Evolutionary conservation across 2,888 invertebrate genomes (phyloP).

Genomic region (Synanthedon andrenaeformis): DNA sequence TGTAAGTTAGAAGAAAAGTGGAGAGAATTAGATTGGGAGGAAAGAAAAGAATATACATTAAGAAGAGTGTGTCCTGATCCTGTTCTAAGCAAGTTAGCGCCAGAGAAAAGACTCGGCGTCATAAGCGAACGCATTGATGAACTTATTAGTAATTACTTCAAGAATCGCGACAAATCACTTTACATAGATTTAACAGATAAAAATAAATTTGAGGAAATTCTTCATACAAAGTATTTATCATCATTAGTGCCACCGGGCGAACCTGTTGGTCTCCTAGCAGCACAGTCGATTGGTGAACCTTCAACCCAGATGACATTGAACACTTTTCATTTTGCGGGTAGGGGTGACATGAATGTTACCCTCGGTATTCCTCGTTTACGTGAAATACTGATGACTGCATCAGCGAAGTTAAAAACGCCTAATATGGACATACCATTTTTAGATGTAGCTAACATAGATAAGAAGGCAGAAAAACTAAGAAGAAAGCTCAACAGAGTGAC

Average conservation of each 20-base stretch:
- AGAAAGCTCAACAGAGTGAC: conserved; percentile 82
- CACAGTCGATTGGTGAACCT: conserved; percentile 98
- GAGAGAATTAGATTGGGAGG: conserved; percentile 72
- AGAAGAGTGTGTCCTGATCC: conserved; percentile 80
- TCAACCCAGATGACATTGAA: conserved; percentile 99
- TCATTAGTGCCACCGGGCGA: conserved; percentile 92
- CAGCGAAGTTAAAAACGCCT: conserved; percentile 94
- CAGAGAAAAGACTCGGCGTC: conserved; percentile 84
- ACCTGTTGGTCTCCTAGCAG: conserved; percentile 95
- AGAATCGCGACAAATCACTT: conserved; percentile 36
- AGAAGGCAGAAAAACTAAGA: conserved; percentile 77
- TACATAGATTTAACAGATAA: conserved; percentile 41
- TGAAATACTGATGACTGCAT: conserved; percentile 97
- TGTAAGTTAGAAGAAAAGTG: conserved; percentile 76
- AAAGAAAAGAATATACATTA: conserved; percentile 63
- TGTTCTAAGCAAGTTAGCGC: conserved; percentile 74
- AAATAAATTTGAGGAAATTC: conserved; percentile 74
- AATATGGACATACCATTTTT: conserved; percentile 93
- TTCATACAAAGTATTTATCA: conserved; percentile 81
- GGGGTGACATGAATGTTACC: conserved; percentile 99
- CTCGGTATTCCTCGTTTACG: conserved; percentile 97
- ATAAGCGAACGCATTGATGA: conserved; percentile 84
- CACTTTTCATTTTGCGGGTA: conserved; percentile 99
- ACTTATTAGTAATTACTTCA: conserved; percentile 73
- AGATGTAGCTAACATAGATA: conserved; percentile 48